phyloP scores from a whole-genome alignment of 2,888 invertebrate genomes.

The Psylliodes chrysocephalus region DNA sequence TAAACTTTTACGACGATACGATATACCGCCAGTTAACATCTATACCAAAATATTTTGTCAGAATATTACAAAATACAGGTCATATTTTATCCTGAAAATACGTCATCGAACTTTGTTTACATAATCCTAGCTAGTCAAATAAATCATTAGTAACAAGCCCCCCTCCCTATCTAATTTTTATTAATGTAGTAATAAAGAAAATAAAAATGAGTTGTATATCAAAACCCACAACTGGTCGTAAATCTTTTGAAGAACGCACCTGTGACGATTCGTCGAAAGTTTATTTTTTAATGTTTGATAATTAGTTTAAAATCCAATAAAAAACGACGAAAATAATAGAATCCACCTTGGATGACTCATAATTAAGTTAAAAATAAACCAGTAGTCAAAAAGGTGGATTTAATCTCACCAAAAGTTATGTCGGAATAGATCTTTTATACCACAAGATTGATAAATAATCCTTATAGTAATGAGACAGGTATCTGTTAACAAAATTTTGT shows the following conservation, averaged over 20 bases:
- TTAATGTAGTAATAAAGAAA: conserved; percentile 23
- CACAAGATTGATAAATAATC: too few relatives aligned
- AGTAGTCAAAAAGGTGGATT: background rate
- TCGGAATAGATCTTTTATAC: background rate
- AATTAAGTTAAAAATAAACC: background rate
- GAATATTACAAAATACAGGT: background rate
- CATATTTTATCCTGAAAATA: background rate
- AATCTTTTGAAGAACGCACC: conserved; percentile 6
- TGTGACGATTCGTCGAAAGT: conserved; percentile 12
- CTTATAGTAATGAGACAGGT: too few relatives aligned
- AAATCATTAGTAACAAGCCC: conserved; percentile 14
- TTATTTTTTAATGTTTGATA: conserved; percentile 9
- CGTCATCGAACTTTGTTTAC: conserved; percentile 7
- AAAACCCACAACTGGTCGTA: conserved; percentile 20
- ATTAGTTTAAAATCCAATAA: conserved; percentile 15
- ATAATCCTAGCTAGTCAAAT: conserved; percentile 8
- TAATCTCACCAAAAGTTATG: background rate
- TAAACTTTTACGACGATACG: too few relatives aligned
- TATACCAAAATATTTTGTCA: background rate
- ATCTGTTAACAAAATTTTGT: too few relatives aligned
- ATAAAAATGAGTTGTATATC: conserved; percentile 2
- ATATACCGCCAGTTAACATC: background rate
- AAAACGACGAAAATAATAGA: conserved; percentile 16
- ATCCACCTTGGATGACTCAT: background rate
- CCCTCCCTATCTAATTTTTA: conserved; percentile 15